Percentiles rank a stretch among this genome's conserved stretches.
Conservation (phyloP, 2,113 vertebrate species). For the Cinclus mexicanus region DNA sequence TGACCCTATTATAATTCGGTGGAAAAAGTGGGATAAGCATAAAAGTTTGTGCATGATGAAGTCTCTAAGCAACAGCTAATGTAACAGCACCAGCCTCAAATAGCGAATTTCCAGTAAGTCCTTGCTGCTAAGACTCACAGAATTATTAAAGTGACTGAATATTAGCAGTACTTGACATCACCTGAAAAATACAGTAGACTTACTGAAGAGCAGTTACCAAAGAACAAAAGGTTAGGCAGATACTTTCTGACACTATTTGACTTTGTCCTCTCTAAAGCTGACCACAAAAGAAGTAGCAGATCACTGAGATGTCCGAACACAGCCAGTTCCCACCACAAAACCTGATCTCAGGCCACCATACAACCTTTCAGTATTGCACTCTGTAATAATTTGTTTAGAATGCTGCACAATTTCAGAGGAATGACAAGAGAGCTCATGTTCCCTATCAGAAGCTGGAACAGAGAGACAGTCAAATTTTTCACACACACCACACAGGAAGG, state of each 20-base stretch:
- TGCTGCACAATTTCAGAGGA: neutral
- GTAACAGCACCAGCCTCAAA: neutral
- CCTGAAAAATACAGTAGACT: neutral
- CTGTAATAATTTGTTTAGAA: neutral
- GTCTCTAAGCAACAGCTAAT: neutral
- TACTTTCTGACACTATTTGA: neutral
- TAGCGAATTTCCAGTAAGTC: neutral
- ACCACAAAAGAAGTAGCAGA: neutral
- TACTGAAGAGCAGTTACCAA: neutral
- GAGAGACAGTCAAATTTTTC: neutral
- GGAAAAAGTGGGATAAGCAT: neutral
- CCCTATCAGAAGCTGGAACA: neutral
- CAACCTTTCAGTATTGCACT: neutral
- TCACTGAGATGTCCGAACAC: neutral
- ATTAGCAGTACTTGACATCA: neutral
- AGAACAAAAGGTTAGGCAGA: neutral
- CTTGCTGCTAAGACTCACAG: neutral
- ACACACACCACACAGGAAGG: neutral
- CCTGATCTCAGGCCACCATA: neutral
- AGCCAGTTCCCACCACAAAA: neutral
- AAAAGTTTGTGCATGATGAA: neutral
- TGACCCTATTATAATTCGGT: neutral
- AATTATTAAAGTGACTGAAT: neutral
- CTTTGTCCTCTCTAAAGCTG: neutral
- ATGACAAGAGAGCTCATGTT: neutral